Evolutionary conservation across 2,113 vertebrate species (phyloP).

Genomic region (Epinephelus cyanopodus): DNA sequence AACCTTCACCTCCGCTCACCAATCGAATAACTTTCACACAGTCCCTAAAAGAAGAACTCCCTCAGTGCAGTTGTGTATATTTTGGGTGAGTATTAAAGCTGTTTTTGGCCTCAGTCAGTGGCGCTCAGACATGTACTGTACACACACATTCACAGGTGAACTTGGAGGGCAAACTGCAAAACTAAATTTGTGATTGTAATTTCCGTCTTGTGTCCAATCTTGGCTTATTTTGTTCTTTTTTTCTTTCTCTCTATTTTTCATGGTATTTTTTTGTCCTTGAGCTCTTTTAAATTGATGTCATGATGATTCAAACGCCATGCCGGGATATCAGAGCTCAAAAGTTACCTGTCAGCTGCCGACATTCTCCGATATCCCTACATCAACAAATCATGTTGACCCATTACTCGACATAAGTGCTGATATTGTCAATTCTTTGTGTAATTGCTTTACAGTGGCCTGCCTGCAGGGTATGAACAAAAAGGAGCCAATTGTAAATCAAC

Average conservation of each 20-base stretch:
- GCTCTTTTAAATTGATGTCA: constrained; percentile 15
- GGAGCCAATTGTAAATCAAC: background rate
- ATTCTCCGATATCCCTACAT: background rate
- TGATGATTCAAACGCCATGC: background rate
- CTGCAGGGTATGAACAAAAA: background rate
- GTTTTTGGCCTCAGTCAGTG: constrained; percentile 2
- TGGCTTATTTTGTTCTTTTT: constrained; percentile 4
- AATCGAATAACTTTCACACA: background rate
- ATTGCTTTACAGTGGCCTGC: background rate
- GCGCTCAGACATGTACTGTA: background rate
- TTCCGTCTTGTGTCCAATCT: constrained; percentile 38
- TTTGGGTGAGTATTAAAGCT: constrained; percentile 12
- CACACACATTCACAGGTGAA: constrained; percentile 5
- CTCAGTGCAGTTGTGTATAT: constrained; percentile 6
- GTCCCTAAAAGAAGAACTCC: constrained; percentile 31
- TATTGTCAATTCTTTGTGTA: background rate
- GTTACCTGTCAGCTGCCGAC: background rate
- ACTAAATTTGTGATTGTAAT: constrained; percentile 50
- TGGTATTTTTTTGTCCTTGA: background rate
- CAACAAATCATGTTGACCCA: fast-evolving
- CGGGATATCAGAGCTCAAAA: background rate
- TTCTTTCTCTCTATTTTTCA: background rate
- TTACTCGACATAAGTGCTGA: background rate
- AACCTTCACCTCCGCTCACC: background rate
- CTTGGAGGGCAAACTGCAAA: constrained; percentile 1